phyloP scores from a whole-genome alignment of 2,797 vertebrate species.

The Gymnoscopelus braueri region DNA sequence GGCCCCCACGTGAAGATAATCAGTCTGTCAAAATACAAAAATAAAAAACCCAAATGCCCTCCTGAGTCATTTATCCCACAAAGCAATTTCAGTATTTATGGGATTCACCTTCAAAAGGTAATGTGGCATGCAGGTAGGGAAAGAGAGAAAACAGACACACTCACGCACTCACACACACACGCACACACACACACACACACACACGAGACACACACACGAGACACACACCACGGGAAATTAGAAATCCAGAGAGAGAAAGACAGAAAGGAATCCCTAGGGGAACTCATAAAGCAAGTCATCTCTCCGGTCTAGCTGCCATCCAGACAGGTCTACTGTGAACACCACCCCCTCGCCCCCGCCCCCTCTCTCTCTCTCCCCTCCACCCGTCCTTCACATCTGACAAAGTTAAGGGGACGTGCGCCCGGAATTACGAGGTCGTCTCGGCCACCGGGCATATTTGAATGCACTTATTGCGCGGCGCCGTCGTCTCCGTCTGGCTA shows the following conservation, averaged over 20 bases:
- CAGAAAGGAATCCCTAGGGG: conserved; percentile 43
- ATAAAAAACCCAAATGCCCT: conserved; percentile 34
- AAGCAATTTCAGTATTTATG: conserved; percentile 83
- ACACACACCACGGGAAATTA: conserved; percentile 57
- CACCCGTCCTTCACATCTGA: conserved; percentile 68
- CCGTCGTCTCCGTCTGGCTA: conserved; percentile 56
- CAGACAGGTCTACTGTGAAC: conserved; percentile 66
- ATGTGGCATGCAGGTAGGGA: conserved; percentile 78
- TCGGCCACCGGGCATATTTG: conserved; percentile 53
- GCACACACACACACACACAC: no score
- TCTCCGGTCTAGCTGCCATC: conserved; percentile 63
- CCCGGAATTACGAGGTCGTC: conserved; percentile 55
- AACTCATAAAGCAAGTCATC: conserved; percentile 76
- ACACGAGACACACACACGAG: no score
- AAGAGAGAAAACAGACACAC: conserved; percentile 41
- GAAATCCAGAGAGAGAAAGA: conserved; percentile 57
- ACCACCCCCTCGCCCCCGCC: conserved; percentile 55
- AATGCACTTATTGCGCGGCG: conserved; percentile 63
- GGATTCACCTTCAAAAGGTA: conserved; percentile 86
- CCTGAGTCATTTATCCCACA: conserved; percentile 77
- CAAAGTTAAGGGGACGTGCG: conserved; percentile 59
- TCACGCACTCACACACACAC: no score
- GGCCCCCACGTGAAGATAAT: conserved; percentile 68
- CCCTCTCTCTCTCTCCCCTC: conserved; percentile 57
- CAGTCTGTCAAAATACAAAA: conserved; percentile 40